phyloP scores from a whole-genome alignment of 2,888 invertebrate genomes.

The Lycocerus yunnanus region DNA sequence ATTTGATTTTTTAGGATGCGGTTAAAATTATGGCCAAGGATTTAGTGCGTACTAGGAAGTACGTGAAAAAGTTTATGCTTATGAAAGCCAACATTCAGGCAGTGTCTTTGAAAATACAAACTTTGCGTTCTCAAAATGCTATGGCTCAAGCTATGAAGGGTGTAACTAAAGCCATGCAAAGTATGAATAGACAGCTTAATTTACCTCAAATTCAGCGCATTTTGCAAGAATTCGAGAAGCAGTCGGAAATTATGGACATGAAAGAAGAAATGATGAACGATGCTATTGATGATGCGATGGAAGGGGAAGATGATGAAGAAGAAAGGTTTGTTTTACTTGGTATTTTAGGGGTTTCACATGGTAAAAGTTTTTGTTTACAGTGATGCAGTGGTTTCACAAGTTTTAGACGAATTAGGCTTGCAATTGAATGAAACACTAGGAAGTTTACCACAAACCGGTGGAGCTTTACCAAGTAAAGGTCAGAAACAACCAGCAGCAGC shows the following conservation, averaged over 20 bases:
- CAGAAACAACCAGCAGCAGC: constrained; percentile 69
- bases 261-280: constrained; percentile 99
- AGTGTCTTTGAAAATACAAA: constrained; percentile 96
- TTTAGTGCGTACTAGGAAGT: constrained; percentile 91
- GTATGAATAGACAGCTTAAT: constrained; percentile 96
- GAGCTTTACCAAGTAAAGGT: constrained; percentile 60
- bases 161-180: constrained; percentile 97
- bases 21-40: constrained; percentile 99
- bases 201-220: constrained; percentile 99
- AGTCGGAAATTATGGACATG: constrained; percentile 99
- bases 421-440: constrained; percentile 92
- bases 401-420: constrained; percentile 95
- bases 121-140: constrained; percentile 95
- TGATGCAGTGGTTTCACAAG: constrained; percentile 93
- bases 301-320: constrained; percentile 96
- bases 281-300: constrained; percentile 99
- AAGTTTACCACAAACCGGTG: constrained; percentile 77
- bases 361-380: constrained; percentile 57
- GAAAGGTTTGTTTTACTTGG: constrained; percentile 70
- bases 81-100: constrained; percentile 99
- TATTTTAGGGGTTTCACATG: not conserved
- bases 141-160: constrained; percentile 99
- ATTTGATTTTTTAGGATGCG: constrained; percentile 75
- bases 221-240: constrained; percentile 96
- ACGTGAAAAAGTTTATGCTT: constrained; percentile 97